Evolutionary conservation across 2,113 vertebrate genomes (phyloP), one percentile per base, ranked within the genome.

Genomic region (Oenanthe oenanthe): DNA sequence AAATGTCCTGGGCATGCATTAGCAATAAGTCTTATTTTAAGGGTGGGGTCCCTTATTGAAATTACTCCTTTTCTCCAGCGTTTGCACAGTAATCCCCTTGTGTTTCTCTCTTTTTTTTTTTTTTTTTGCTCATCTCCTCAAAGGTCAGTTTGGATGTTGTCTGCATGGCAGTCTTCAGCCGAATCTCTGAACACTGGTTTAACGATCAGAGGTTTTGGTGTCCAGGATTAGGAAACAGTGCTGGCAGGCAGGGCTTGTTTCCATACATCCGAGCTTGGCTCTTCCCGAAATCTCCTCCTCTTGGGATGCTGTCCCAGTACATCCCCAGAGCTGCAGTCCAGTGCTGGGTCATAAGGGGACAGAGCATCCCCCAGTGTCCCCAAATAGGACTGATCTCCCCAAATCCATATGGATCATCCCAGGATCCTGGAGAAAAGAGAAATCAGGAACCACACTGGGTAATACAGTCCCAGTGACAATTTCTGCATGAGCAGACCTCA

Each of bases 121-220:
- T n/a, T 47, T 38, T 72, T 61, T 71, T 24, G 4, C 28, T 77
- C 7, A 2, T 94, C 91, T 95, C 66, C 83, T 77, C 91, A 93
- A 95, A 96, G 94, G 91, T 95, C 94, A 94, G 74, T 38, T 77
- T 83, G 82, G 83, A 95, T 77, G 88, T 24, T 74, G 95, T 90
- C 92, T 92, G 94, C 92, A 95, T 83, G 91, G 95, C 89, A 96
- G 87, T 80, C 72, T 88, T 92, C 88, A 88, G 88, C 77, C 0
- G 65, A 66, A 66, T 40, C 60, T 89, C 92, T 58, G 40, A 70
- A 17, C 31, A 0, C 94, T 92, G 93, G 60, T 96, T 96, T 95
- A 93, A 77, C 76, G 0, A 95, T 93, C 95, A 94, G 79, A 75
- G 70, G 6, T 54, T 95, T 91, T 74, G 76, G 94, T 84, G 80